Evolutionary conservation across 2,888 invertebrate species (phyloP).

Genomic region (Nemotelus pantherinus): DNA sequence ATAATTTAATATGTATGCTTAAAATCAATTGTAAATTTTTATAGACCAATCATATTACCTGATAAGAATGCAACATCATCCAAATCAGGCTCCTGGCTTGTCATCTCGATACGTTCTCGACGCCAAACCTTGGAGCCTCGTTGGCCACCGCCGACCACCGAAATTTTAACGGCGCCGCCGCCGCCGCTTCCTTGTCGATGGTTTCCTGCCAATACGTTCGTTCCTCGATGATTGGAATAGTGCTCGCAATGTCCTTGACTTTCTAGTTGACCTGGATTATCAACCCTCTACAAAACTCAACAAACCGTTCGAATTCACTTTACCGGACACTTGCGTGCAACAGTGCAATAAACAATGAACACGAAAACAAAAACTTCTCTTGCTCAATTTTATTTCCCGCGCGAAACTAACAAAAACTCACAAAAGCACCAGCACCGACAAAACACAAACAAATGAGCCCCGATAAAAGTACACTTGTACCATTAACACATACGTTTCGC

Average conservation of each 20-base stretch:
- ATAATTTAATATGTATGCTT: no score
- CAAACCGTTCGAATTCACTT: slow-evolving; percentile 26
- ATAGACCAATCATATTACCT: slow-evolving; percentile 67
- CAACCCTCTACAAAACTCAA: neutral
- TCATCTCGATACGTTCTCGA: slow-evolving; percentile 76
- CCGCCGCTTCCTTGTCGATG: slow-evolving; percentile 57
- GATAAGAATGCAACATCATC: slow-evolving; percentile 93
- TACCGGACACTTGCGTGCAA: slow-evolving; percentile 37
- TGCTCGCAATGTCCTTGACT: slow-evolving; percentile 39
- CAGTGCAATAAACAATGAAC: slow-evolving; percentile 28
- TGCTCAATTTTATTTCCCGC: slow-evolving; percentile 14
- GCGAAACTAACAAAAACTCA: slow-evolving; percentile 3
- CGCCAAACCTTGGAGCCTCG: slow-evolving; percentile 65
- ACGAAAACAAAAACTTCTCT: slow-evolving; percentile 22
- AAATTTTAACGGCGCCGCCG: slow-evolving; percentile 65
- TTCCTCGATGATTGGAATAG: slow-evolving; percentile 18
- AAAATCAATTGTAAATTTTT: no score
- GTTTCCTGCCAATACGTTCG: slow-evolving; percentile 64
- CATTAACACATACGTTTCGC: slow-evolving; percentile 1
- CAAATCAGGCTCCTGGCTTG: slow-evolving; percentile 81
- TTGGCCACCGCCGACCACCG: slow-evolving; percentile 65
- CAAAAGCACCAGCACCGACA: slow-evolving; percentile 6
- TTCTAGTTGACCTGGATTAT: slow-evolving; percentile 19
- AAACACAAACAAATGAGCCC: neutral
- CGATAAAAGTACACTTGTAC: neutral